Evolutionary conservation across 1,140 invertebrate species (phyloP), one percentile per base, ranked within the genome.

Genomic region (Polypedilum pembai): DNA sequence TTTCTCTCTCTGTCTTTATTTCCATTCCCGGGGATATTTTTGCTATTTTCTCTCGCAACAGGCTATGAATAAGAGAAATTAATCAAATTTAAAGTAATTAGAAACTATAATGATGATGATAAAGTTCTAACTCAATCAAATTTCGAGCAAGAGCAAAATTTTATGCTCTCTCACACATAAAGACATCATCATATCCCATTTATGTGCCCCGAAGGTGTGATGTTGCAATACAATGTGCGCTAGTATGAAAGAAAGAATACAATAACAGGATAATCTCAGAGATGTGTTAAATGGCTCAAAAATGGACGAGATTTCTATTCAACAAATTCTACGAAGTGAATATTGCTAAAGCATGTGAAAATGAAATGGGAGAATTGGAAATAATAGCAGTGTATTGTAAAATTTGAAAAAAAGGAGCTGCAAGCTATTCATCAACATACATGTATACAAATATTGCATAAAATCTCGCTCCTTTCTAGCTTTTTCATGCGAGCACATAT

Each of bases 241-340:
- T 33, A 56, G 41, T 45, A 56, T 4, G 45, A 56, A 56, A 56
- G 45, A n/a, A 56, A 15, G 45, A 56, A 56, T 56, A 56, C 45
- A 56, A 56, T 56, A 56, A 56, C 45, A 56, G 45, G 45, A 56
- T 56, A 56, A 56, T 56, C 45, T 56, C 45, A 33, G 45, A 56
- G 45, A 56, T 56, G 45, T 56, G 45, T 56, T 56, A 56, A 56
- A 56, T 56, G 45, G 45, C n/a, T 56, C 45, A 56, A 56, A 56
- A 56, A 56, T 56, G 45, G 45, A 56, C 45, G 45, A 56, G 45
- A 56, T 56, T 56, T 56, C 45, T 56, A 56, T 56, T 56, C 45
- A 56, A 56, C 10, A 15, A n/a, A n/a, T n/a, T n/a, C n/a, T n/a
- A n/a, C n/a, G n/a, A n/a, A n/a, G n/a, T n/a, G 12, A 56, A 56